Conservation (phyloP, 2,113 vertebrate species). For the Budorcas taxicolor region DNA sequence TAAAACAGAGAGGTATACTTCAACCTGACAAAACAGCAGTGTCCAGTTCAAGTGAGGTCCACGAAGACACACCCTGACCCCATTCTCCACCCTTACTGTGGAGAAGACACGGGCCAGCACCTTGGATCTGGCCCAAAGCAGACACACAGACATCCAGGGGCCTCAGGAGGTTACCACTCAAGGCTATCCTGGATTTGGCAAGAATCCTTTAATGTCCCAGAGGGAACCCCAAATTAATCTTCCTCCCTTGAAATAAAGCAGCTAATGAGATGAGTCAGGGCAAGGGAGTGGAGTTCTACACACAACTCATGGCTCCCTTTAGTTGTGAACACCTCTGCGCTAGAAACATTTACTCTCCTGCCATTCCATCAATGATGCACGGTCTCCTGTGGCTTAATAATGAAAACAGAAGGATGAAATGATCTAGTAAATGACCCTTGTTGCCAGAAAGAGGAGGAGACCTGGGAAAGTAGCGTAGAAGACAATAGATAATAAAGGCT, state of each 20-base stretch:
- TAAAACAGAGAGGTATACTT: not conserved
- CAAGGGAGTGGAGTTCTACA: not conserved
- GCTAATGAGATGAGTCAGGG: not conserved
- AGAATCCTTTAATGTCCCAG: slow-evolving; percentile 1
- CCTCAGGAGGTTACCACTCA: not conserved
- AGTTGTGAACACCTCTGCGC: not conserved
- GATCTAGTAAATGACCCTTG: not conserved
- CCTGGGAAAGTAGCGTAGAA: not conserved
- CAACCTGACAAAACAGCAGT: not conserved
- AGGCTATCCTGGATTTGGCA: not conserved
- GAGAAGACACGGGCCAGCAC: not conserved
- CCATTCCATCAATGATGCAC: not conserved
- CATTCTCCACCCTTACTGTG: not conserved
- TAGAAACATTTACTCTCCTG: not conserved
- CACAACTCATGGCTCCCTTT: not conserved
- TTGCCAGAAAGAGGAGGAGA: not conserved
- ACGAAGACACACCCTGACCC: slow-evolving; percentile 17
- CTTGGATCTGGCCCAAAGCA: slow-evolving; percentile 2
- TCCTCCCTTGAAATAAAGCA: not conserved
- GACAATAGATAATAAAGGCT: not conserved
- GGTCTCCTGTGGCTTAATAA: not conserved
- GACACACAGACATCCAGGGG: not conserved
- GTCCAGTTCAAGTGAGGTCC: not conserved
- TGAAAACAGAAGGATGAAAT: not conserved
- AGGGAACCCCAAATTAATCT: not conserved